phyloP scores from a whole-genome alignment of 2,113 vertebrate genomes.

The Eretmochelys imbricata region DNA sequence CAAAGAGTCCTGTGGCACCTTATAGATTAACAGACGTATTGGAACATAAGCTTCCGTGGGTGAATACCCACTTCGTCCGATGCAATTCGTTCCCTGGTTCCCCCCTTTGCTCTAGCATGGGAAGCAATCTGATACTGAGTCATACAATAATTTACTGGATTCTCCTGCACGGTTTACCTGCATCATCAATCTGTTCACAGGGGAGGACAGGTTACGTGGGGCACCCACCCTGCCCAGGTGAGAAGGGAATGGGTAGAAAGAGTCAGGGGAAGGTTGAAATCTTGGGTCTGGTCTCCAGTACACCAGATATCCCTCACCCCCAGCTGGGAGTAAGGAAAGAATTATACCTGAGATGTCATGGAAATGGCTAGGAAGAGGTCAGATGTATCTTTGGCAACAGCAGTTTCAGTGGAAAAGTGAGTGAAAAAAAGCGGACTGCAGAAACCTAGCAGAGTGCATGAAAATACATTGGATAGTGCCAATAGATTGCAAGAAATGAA shows the following conservation, averaged over 20 bases:
- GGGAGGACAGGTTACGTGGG: background rate
- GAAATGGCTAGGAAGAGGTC: background rate
- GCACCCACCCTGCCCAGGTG: background rate
- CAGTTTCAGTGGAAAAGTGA: background rate
- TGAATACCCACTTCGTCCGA: too few relatives aligned
- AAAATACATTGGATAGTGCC: background rate
- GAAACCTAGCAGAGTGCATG: background rate
- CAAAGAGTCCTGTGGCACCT: too few relatives aligned
- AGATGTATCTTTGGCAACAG: background rate
- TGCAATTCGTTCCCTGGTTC: fast-evolving
- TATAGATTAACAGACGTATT: too few relatives aligned
- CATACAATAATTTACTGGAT: background rate
- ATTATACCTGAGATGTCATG: fast-evolving
- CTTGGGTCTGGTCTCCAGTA: background rate
- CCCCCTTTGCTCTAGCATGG: background rate
- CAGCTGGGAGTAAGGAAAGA: fast-evolving
- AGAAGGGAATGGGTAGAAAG: background rate
- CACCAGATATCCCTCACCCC: background rate
- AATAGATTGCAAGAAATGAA: background rate
- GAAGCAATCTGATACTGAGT: background rate
- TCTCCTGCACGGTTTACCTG: background rate
- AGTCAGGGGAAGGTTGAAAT: background rate
- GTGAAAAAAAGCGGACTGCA: background rate
- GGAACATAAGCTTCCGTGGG: too few relatives aligned
- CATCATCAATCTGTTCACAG: background rate